These are phyloP conservation scores for Corvus hawaiiensis DNA, from an alignment of 2,113 vertebrate species.

Conservation along the genomic window DNA sequence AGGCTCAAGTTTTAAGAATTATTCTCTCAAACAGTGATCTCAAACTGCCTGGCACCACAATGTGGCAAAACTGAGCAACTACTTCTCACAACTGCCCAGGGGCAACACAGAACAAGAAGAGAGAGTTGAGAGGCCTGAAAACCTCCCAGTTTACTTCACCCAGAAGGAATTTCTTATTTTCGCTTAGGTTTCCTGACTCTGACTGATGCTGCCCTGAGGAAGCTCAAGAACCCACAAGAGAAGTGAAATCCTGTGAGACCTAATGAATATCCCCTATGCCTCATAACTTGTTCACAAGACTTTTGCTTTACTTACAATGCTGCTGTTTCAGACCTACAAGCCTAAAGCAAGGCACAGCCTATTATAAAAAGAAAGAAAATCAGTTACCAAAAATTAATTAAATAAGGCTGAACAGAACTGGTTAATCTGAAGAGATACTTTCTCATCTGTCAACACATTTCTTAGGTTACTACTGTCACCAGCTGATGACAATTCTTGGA, in stretches of 20 bases:
- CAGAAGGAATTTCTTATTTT: not conserved
- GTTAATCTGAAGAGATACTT: not conserved
- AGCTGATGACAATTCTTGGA: not conserved
- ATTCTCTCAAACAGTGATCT: not conserved
- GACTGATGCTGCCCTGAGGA: not conserved
- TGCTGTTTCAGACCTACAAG: not conserved
- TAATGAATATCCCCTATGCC: not conserved
- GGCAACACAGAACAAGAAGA: not conserved
- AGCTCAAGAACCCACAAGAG: not conserved
- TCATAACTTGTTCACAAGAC: fast-evolving
- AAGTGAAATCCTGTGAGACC: not conserved
- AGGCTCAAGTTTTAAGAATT: not conserved
- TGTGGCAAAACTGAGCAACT: not conserved
- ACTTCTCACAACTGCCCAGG: not conserved
- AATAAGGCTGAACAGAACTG: not conserved
- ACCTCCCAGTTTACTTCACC: not conserved
- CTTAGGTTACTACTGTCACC: not conserved
- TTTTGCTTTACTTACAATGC: not conserved
- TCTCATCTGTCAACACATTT: not conserved
- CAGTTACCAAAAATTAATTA: not conserved
- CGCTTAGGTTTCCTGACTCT: not conserved
- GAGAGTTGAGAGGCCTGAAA: not conserved
- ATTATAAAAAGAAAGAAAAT: not conserved
- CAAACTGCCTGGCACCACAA: not conserved
- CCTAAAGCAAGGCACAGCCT: not conserved